These are phyloP conservation scores for Amazona vittata DNA, from an alignment of 2,113 vertebrate species.

Conservation along the genomic window DNA sequence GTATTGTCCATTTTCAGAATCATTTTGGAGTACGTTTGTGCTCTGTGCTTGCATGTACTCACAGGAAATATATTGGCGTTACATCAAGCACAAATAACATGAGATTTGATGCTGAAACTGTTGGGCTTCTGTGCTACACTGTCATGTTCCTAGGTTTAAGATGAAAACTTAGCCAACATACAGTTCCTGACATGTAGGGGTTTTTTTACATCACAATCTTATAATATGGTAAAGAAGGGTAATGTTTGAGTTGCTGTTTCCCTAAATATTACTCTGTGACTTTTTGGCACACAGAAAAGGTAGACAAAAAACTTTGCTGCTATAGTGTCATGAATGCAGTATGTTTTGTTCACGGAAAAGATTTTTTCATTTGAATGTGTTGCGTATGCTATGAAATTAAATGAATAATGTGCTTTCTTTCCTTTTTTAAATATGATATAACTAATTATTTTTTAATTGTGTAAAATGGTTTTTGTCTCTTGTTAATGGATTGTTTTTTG, in stretches of 20 bases:
- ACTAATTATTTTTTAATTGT: not conserved
- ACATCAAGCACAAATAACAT: not conserved
- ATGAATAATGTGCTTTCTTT: conserved; percentile 11
- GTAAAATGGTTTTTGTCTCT: not conserved
- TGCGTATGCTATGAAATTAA: not conserved
- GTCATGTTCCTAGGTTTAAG: not conserved
- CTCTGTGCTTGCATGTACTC: not conserved
- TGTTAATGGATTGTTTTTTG: conserved; percentile 32
- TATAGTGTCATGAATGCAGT: not conserved
- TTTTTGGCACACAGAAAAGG: conserved; percentile 74
- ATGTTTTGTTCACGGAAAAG: not conserved
- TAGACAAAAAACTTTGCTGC: not conserved
- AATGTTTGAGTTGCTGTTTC: not conserved
- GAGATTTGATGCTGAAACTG: not conserved
- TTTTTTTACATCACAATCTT: not conserved
- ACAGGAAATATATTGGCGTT: not conserved
- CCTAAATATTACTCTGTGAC: not conserved
- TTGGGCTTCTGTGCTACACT: not conserved
- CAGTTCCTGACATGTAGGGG: not conserved
- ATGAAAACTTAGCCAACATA: not conserved
- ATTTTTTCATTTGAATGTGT: not conserved
- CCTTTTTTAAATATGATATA: conserved; percentile 1
- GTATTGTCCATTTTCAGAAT: not conserved
- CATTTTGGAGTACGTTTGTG: not conserved
- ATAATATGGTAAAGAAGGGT: not conserved